Percentiles rank a stretch among this genome's conserved stretches.
phyloP scores from a whole-genome alignment of 2,113 vertebrate genomes.

The Pterocles gutturalis region DNA sequence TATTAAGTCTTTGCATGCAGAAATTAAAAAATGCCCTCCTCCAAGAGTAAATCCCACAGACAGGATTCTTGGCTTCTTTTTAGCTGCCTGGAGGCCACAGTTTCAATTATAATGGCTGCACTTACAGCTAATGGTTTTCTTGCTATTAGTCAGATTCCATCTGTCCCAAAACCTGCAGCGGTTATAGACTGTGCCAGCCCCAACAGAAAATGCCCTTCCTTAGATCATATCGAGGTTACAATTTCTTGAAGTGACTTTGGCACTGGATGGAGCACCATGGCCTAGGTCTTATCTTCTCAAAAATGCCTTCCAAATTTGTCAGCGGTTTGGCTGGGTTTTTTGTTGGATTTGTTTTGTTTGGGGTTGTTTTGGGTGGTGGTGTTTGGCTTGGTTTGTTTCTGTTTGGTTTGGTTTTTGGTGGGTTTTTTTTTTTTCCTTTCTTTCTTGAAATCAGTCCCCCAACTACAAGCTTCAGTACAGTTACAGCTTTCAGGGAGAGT shows the following conservation, averaged over 20 bases:
- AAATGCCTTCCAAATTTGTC: neutral
- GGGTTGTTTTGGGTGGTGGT: neutral
- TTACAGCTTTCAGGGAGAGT: neutral
- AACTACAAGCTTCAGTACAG: neutral
- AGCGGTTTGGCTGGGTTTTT: neutral
- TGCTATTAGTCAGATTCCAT: conserved; percentile 35
- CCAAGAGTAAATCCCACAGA: neutral
- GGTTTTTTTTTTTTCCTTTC: too few species aligned
- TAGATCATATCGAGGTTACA: neutral
- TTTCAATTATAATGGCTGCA: neutral
- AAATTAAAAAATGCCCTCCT: neutral
- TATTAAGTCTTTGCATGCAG: neutral
- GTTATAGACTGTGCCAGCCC: neutral
- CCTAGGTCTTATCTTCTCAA: neutral
- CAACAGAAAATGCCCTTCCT: neutral
- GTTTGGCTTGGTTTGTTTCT: neutral
- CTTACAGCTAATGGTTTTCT: neutral
- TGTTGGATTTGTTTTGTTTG: neutral
- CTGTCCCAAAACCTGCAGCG: neutral
- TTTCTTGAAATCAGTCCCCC: neutral
- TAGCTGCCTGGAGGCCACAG: neutral
- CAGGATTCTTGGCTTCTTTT: neutral
- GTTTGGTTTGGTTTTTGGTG: neutral
- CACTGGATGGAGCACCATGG: neutral
- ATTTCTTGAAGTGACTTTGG: neutral